Evolutionary conservation across 2,113 vertebrate species (phyloP), one percentile per base, ranked within the genome.

Genomic region (Plectropomus leopardus): DNA sequence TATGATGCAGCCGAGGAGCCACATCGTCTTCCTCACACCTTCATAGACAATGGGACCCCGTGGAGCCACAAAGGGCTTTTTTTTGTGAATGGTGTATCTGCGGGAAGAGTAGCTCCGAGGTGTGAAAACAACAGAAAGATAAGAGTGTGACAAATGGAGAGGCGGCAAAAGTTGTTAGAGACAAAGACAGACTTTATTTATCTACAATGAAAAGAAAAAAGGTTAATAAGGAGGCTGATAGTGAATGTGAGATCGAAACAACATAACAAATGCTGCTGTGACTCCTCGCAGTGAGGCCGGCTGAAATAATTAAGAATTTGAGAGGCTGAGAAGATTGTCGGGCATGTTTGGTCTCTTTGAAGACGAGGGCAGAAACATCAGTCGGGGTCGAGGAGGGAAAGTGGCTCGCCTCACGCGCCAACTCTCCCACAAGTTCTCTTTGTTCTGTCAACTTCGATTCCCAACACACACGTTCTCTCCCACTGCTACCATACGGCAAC

Each of bases 361-460:
- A 76, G 32, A 24, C 19, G 26, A 54, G 64, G 84, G 23, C 54
- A 61, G 67, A 60, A 57, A 40, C 30, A 72, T 44, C 50, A 50
- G 11, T 32, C 11, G 58, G 61, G 83, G 70, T 83, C 61, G 70
- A 54, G 30, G 55, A 59, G 66, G 60, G 45, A 71, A 60, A 47
- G n/a, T 72, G 1, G 32, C 23, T 63, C 1, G 24, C 64, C 16
- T 34, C 0, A 0, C 7, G 1, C 76, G 84, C 83, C 89, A 86
- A 80, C 42, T 60, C 67, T 11, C 58, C 77, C 66, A 68, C 85
- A 88, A 80, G 59, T 86, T 80, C 60, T 73, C 86, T 91, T 88
- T 88, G 85, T 92, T 85, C 89, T 88, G 79, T 85, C 72, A 28
- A 65, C 60, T 82, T 76, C 34, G 32, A 65, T 86, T 75, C 72